Base-by-base conservation (phyloP, 2,888 invertebrate genomes). In the Agonopterix arenella region DNA sequence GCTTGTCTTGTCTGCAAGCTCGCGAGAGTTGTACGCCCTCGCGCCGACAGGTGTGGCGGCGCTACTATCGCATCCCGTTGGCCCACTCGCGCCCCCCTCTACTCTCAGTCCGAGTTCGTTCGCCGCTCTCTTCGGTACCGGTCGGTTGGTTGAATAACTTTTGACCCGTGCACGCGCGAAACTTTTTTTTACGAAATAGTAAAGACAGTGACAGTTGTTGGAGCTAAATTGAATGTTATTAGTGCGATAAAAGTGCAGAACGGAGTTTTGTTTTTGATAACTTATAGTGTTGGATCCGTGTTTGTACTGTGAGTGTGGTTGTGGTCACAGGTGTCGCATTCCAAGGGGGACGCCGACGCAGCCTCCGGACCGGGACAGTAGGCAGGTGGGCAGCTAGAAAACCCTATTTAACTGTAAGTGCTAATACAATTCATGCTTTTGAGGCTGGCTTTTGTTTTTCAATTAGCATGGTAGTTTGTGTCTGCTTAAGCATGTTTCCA, bases 291-390 rank as follows among this genome's bases (percentile, higher is more conserved):
- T 42, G 41, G 28, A 41, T 46, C 28, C 36, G 46, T 47, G 48
- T 44, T 72, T 62, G 73, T 72, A 73, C 74, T 68, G 81, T 84
- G 83, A 69, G 78, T 80, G 78, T 80, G 68, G 59, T 69, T 73
- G 76, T 84, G 81, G 72, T 77, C 76, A 73, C 77, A 85, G 85
- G 86, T 86, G 85, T 82, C 72, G 73, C 84, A 88, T 86, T 85
- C 86, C 84, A 67, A 66, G 62, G 68, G 71, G 77, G 77, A 81
- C 82, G 80, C 76, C 76, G 77, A 70, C 76, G 68, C 80, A 84
- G 82, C 77, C 80, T 84, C 81, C 74, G 74, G 66, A 67, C 64
- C 73, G 63, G 66, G 64, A 66, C 66, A 60, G 66, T 62, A 66
- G 70, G 72, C 84, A 85, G 83, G 84, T 86, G 43, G 69, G 76